Base-by-base conservation (phyloP, 2,113 vertebrate species). In the Agapornis roseicollis region DNA sequence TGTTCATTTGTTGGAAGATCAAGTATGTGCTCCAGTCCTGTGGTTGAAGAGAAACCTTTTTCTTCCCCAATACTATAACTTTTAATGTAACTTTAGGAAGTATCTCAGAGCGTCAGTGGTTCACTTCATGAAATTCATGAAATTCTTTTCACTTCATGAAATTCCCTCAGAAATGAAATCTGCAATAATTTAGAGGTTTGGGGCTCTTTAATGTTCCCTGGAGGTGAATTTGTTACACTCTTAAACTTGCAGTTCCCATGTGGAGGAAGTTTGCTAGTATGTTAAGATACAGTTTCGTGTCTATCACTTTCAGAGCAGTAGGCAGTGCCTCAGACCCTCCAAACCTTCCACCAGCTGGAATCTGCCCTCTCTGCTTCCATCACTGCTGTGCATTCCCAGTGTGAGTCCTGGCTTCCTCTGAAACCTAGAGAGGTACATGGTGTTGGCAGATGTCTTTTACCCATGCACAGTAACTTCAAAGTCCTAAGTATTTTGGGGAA, bases 1-100 rank as follows among this genome's bases (percentile, higher is more conserved):
- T 80, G 7, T 25, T 83, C 1, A 6, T 72, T 85, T 85, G 17
- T 76, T 80, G 49, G 22, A 65, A 69, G 41, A 12, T 33, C 41
- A 46, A 47, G 2, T 1, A 1, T 29, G 25, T 28, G 17, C 3
- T 70, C 3, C 27, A n/a, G 0, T 31, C 17, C 37, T n/a, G 6
- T 46, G 5, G 50, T 91, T 33, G 37, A 72, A 69, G 35, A 52
- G 39, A 70, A 88, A 14, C 29, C 9, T 37, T 88, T 89, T 82
- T 11, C 20, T 78, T 23, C 17, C 11, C 10, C 53, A 12, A 15
- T 37, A 31, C 8, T 73, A 39, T 20, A 61, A 20, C 15, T 35
- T 85, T 11, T n/a, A n/a, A 55, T 37, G 4, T 11, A 74, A 28
- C 24, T 20, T 24, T 37, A 69, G 46, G 74, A 79, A 70, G 16